Evolutionary conservation across 2,113 vertebrate species (phyloP), one percentile per base, ranked within the genome.

Genomic region (Dendrocopos noguchii): DNA sequence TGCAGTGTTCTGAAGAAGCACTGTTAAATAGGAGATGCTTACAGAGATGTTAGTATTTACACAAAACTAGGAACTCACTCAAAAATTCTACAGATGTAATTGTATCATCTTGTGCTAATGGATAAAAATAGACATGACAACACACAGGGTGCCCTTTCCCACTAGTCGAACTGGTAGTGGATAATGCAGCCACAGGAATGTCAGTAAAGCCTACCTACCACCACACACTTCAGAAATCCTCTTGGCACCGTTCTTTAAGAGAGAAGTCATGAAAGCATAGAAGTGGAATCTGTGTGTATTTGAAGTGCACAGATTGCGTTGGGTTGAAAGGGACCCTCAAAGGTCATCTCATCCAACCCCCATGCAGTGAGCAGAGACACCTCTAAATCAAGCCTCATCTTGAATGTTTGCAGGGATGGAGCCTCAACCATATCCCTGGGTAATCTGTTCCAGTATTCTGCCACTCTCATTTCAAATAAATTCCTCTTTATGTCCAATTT

Each of bases 91-190:
- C 63, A 79, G 86, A 78, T 4, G 3, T n/a, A 56, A 76, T 56
- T 70, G 59, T 65, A 57, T 70, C 63, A 87, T 65, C 44, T 50
- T 79, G 80, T 65, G 52, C 78, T 59, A 50, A 68, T 42, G 67
- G 90, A 53, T 79, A 90, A 95, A 93, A 95, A 94, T 79, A 94
- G 84, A 47, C 93, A 90, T 87, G 77, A 83, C 77, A 80, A 10
- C 76, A 88, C 72, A 55, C 67, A 46, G 61, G 24, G 22, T 93
- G 76, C 36, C 55, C 34, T 47, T 86, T 86, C 68, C 73, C 72
- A 93, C 80, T 83, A 88, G 82, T 80, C 80, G 84, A 77, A 64
- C 61, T 86, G 77, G 27, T 34, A 74, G 91, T 78, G 42, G 90
- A 61, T 91, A 95, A 94, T 44, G 44, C 66, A 77, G 81, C 20